Percentiles rank a stretch among this genome's conserved stretches.
These are phyloP conservation scores for Lasioglossum leucozonium DNA, from an alignment of 2,888 invertebrate species.

Conservation along the genomic window DNA sequence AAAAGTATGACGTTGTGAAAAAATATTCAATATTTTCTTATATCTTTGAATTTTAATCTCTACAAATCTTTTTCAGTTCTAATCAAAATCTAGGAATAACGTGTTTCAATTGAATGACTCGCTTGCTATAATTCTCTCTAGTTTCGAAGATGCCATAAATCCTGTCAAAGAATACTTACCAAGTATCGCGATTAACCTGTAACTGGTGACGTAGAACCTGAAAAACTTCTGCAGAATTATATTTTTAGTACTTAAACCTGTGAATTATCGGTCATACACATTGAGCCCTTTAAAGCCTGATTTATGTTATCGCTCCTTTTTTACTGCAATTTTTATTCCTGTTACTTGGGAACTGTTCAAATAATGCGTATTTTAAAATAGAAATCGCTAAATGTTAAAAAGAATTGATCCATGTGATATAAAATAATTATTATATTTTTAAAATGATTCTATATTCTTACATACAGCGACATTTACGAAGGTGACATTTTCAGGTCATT, in stretches of 20 bases:
- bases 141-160: neutral
- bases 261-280: constrained; percentile 20
- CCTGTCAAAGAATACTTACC: neutral
- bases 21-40: too few species aligned
- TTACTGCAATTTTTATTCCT: neutral
- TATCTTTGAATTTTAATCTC: too few species aligned
- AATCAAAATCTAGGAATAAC: neutral
- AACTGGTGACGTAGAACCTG: neutral
- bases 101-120: neutral
- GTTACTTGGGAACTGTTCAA: neutral
- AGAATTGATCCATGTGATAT: too few species aligned
- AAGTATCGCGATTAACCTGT: neutral
- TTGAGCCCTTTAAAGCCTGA: neutral
- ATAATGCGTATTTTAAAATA: neutral
- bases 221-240: neutral
- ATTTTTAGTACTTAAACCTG: neutral
- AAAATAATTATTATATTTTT: too few species aligned
- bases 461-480: neutral
- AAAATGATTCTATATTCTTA: neutral
- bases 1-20: neutral
- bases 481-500: neutral
- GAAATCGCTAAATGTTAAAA: neutral
- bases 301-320: neutral
- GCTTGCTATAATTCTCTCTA: neutral
- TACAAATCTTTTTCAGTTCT: neutral